Base-by-base conservation (phyloP, 2,113 vertebrate genomes). In the Oncorhynchus tshawytscha region DNA sequence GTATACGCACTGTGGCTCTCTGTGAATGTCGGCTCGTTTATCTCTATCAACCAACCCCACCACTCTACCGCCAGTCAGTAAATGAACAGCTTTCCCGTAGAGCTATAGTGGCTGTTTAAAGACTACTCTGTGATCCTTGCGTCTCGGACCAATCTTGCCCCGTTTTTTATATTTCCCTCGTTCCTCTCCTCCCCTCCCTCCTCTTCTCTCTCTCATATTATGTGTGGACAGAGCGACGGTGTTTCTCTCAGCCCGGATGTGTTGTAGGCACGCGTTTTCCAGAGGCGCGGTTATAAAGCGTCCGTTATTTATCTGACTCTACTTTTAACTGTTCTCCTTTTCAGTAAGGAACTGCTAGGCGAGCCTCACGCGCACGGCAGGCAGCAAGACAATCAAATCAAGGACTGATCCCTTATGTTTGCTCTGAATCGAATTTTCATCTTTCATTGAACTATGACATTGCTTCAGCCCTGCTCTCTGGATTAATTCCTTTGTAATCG, bases 401-500 rank as follows among this genome's bases (percentile, higher is more conserved):
- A 54, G 77, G 75, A 84, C 82, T 81, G 83, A 82, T 79, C 82
- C 71, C 73, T 70, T 78, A 70, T 76, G 81, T 82, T 86, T 80
- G 71, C 75, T 74, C 79, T 78, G 76, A 85, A 76, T 72, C 77
- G 72, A 83, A 80, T 85, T 76, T 65, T 81, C 78, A 82, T 67
- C 81, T 65, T 69, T 80, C 81, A 75, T 82, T 81, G 76, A 84
- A 91, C 91, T 75, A 87, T 85, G 93, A 92, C 84, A 88, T 88
- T 57, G 80, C 87, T 86, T 77, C 68, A 85, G 51, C 39, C 39
- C 39, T 12, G 39, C 51, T 78, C 81, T 84, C 91, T 91, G 95
- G 94, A 96, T 95, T 95, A 93, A 93, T 90, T 89, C 69, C 86
- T 76, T 82, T 92, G 86, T 91, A 92, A 90, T 84, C 79, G 78